A percentile compares a stretch with the other conserved stretches of the same genome.
Evolutionary conservation across 2,888 invertebrate species (phyloP).

Genomic region (Luperina testacea): DNA sequence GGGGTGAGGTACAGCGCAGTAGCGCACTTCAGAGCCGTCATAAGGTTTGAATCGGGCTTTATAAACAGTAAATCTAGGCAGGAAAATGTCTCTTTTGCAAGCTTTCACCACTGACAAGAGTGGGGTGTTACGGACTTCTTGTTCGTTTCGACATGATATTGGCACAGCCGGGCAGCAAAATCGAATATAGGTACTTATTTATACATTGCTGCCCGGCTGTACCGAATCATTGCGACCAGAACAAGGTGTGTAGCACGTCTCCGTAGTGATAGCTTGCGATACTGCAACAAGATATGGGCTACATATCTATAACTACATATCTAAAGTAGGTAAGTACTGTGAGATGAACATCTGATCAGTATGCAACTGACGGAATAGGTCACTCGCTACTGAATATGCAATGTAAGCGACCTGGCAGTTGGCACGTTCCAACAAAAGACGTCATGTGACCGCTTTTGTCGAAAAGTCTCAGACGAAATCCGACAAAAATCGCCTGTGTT

Average conservation of each 20-base stretch:
- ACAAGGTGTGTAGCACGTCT: neutral
- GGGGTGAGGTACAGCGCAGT: too few relatives aligned
- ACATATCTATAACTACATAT: too few relatives aligned
- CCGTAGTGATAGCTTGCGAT: neutral
- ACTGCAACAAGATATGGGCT: neutral
- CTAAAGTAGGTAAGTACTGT: neutral
- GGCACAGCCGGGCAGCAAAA: neutral
- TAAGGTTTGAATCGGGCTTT: too few relatives aligned
- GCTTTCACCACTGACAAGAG: neutral
- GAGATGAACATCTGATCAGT: neutral
- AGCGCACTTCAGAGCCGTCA: too few relatives aligned
- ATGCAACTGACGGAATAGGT: slow-evolving; percentile 7
- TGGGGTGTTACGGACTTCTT: too few relatives aligned
- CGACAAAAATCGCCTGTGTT: neutral
- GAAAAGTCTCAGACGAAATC: neutral
- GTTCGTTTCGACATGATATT: neutral
- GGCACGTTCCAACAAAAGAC: neutral
- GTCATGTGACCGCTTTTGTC: neutral
- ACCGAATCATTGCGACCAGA: neutral
- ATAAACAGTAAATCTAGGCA: neutral
- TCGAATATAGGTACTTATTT: neutral
- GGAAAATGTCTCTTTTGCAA: neutral
- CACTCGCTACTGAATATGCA: slow-evolving; percentile 23
- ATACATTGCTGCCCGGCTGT: neutral
- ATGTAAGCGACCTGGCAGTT: slow-evolving; percentile 8